These are phyloP conservation scores for Panulirus ornatus DNA, from an alignment of 1,140 invertebrate genomes.

Conservation along the genomic window DNA sequence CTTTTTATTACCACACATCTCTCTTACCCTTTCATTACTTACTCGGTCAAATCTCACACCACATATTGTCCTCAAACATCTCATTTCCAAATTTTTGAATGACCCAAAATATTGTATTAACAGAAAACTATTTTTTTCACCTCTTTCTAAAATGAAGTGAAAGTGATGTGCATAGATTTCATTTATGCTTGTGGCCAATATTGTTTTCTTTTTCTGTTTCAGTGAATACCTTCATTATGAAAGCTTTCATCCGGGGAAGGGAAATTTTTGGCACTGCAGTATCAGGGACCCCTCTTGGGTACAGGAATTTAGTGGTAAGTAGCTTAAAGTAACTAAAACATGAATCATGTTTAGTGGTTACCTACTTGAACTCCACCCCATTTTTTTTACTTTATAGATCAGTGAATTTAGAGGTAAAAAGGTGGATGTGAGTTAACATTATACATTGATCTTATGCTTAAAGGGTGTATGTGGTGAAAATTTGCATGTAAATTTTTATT, in stretches of 20 bases:
- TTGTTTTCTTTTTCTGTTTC: conserved; percentile 75
- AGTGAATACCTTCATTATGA: conserved; percentile 82
- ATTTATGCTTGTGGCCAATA: too few relatives aligned
- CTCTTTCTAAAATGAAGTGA: too few relatives aligned
- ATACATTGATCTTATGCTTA: background rate
- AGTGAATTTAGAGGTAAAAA: background rate
- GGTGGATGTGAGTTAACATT: background rate
- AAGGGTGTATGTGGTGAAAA: background rate
- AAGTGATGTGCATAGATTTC: too few relatives aligned
- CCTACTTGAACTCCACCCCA: background rate
- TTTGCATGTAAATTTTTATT: too few relatives aligned
- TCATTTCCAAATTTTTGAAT: too few relatives aligned
- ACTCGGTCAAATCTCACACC: too few relatives aligned
- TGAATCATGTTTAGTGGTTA: background rate
- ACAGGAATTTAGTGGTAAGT: conserved; percentile 60
- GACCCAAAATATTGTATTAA: too few relatives aligned
- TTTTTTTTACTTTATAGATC: background rate
- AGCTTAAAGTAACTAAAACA: background rate
- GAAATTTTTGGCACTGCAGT: conserved; percentile 78
- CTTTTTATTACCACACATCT: too few relatives aligned
- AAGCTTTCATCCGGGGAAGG: conserved; percentile 80
- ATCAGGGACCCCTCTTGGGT: conserved; percentile 30
- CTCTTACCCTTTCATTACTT: too few relatives aligned
- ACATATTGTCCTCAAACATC: too few relatives aligned
- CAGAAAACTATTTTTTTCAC: too few relatives aligned